A percentile compares a stretch with the other conserved stretches of the same genome.
phyloP scores from a whole-genome alignment of 1,140 invertebrate genomes.

The Geopemphigus sp. region DNA sequence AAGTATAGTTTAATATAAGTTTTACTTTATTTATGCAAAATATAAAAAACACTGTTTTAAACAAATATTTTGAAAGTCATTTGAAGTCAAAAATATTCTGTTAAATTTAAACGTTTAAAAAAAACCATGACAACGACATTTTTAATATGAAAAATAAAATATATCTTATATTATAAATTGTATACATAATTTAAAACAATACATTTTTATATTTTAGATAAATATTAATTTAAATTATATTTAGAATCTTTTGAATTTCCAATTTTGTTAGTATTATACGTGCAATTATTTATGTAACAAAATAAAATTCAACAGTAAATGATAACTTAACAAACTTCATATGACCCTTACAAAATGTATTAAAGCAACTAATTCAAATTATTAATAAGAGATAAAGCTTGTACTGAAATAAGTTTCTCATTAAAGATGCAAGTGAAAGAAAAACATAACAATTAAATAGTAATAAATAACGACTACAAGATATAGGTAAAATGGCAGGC shows the following conservation, averaged over 20 bases:
- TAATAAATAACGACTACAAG: not conserved
- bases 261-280: not conserved
- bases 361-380: not conserved
- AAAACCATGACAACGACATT: no score
- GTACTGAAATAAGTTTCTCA: not conserved
- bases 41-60: slow-evolving; percentile 2
- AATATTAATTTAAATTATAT: not conserved
- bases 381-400: slow-evolving; percentile 22
- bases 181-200: not conserved
- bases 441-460: slow-evolving; percentile 6
- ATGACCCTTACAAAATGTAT: slow-evolving; percentile 20
- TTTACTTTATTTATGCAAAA: not conserved
- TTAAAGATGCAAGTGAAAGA: slow-evolving; percentile 34
- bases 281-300: not conserved
- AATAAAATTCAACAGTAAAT: slow-evolving; percentile 10
- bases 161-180: not conserved
- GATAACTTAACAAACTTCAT: slow-evolving; percentile 1
- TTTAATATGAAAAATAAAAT: no score
- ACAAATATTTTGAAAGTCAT: slow-evolving; percentile 1
- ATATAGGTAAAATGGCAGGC: not conserved
- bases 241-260: not conserved
- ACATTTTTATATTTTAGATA: not conserved
- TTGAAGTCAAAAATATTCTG: slow-evolving; percentile 25
- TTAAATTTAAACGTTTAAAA: no score
- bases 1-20: not conserved